These are phyloP conservation scores for Peromyscus polionotus DNA, from an alignment of 2,113 vertebrate species.

Conservation along the genomic window DNA sequence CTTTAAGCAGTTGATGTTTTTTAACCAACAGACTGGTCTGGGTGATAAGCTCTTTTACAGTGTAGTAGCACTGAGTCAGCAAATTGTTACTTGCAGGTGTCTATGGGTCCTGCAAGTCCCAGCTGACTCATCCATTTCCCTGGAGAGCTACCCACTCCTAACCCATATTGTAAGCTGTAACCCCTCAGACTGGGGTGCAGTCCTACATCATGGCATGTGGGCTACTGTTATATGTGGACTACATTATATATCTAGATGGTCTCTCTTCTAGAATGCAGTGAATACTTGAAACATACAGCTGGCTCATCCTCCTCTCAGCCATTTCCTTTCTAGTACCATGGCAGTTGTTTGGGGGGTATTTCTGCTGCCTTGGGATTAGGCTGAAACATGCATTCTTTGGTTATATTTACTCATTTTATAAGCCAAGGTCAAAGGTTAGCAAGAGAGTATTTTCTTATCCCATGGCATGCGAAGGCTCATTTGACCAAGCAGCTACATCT, in stretches of 20 bases:
- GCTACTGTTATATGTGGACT: accelerated
- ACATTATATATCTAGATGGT: accelerated
- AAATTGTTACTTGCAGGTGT: not conserved
- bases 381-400: not conserved
- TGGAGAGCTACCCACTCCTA: not conserved
- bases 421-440: not conserved
- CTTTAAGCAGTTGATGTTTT: conserved; percentile 13
- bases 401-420: not conserved
- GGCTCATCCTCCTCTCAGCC: not conserved
- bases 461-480: not conserved
- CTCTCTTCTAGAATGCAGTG: not conserved
- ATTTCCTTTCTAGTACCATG: not conserved
- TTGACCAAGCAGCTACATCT: accelerated
- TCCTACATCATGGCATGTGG: not conserved
- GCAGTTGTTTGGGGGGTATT: not conserved
- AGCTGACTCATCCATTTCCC: not conserved
- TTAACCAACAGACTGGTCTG: not conserved
- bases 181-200: not conserved
- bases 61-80: not conserved
- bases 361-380: not conserved
- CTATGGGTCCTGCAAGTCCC: not conserved
- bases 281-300: not conserved
- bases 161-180: too few relatives aligned
- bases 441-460: too few relatives aligned
- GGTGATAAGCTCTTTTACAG: not conserved